Evolutionary conservation across 2,797 vertebrate species (phyloP), one percentile per base, ranked within the genome.

Genomic region (Mus caroli): DNA sequence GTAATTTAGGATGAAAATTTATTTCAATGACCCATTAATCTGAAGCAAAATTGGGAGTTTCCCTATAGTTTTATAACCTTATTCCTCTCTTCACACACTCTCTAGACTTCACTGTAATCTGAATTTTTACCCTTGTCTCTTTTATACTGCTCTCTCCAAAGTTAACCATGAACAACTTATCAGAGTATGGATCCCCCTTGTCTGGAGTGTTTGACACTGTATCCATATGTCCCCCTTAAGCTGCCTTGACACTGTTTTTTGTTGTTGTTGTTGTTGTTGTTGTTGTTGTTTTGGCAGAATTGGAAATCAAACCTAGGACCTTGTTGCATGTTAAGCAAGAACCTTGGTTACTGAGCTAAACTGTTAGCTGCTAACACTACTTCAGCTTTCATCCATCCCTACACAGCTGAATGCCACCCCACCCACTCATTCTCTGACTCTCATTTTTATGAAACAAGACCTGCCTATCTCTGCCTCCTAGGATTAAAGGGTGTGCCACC

Each of bases 1-100:
- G 50, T 79, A 96, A 96, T 90, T 94, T 24, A 87, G 94, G 24
- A 82, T 28, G 73, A 93, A 94, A 50, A 91, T 86, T 95, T 84
- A 17, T 87, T 40, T 54, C 67, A 71, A 40, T 40, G 85, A 56
- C n/a, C 50, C 20, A 73, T 17, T 40, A 52, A 73, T 11, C 50
- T 2, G 5, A 73, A n/a, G 14, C 5, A 7, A 87, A 73, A n/a
- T 4, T 52, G 46, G 83, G 31, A 73, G 85, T 87, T 71, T 67
- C 9, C n/a, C 13, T 86, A 24, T 54, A 71, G 40, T 40, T 37
- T 28, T 73, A 73, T 28, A 56, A 28, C 50, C 67, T 56, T 24
- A 69, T 52, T 34, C 12, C 46, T 52, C 46, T 50, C 60, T 67
- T 50, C 19, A 85, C 26, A 46, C 62, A 52, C 6, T 24, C 43